A percentile compares a stretch with the other conserved stretches of the same genome.
Evolutionary conservation across 2,888 invertebrate species (phyloP).

Genomic region (Polydrusus tereticollis): DNA sequence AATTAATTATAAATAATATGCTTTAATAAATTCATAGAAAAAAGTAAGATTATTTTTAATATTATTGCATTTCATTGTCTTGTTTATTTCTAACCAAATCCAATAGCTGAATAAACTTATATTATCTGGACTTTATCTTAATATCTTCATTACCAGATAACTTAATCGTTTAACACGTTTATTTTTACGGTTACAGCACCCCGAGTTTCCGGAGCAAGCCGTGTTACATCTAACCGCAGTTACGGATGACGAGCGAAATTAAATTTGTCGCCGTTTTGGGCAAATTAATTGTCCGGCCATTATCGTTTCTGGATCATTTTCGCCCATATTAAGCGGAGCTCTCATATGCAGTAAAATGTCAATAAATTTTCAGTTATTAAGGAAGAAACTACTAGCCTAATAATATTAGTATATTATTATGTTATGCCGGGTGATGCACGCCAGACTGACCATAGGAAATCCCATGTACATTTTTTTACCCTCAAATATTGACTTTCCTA

Average conservation of each 20-base stretch:
- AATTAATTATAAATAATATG: too few species aligned
- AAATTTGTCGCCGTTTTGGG: slow-evolving; percentile 19
- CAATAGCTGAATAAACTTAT: too few species aligned
- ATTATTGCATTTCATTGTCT: too few species aligned
- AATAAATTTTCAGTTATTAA: not conserved
- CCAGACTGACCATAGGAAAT: too few species aligned
- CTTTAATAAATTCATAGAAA: too few species aligned
- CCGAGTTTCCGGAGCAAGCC: not conserved
- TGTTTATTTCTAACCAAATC: too few species aligned
- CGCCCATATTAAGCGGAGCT: not conserved
- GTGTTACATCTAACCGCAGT: not conserved
- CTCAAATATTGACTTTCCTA: too few species aligned
- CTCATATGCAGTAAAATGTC: not conserved
- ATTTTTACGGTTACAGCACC: not conserved
- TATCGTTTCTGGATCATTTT: slow-evolving; percentile 11
- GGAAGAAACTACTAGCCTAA: too few species aligned
- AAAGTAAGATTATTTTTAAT: too few species aligned
- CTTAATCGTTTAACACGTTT: not conserved
- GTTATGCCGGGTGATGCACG: too few species aligned
- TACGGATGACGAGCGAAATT: slow-evolving; percentile 16
- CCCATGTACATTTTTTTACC: too few species aligned
- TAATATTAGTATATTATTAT: too few species aligned
- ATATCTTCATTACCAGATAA: slow-evolving; percentile 1
- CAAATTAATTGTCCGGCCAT: slow-evolving; percentile 27
- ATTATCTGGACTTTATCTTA: not conserved